These are phyloP conservation scores for Tragelaphus buxtoni DNA, from an alignment of 2,113 vertebrate genomes.

Conservation along the genomic window DNA sequence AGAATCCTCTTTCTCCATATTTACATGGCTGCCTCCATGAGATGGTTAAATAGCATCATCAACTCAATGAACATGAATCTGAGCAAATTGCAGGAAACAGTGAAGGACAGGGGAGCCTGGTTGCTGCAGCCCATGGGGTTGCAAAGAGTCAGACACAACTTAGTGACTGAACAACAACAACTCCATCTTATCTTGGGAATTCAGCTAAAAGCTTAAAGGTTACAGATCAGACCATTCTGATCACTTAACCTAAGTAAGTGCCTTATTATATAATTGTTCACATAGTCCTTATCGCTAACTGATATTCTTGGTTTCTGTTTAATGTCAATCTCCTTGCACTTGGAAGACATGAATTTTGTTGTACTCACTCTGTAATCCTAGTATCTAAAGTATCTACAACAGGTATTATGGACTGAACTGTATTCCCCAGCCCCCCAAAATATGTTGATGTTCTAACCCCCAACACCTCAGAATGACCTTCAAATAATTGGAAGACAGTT, in stretches of 20 bases:
- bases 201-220: not conserved
- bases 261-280: not conserved
- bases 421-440: not conserved
- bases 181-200: not conserved
- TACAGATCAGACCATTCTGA: not conserved
- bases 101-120: not conserved
- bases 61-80: not conserved
- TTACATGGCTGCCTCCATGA: not conserved
- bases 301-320: not conserved
- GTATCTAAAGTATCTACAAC: not conserved
- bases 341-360: not conserved
- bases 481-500: not conserved
- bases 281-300: not conserved
- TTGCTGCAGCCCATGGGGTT: not conserved
- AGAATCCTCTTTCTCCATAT: not conserved
- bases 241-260: not conserved
- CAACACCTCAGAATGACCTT: not conserved
- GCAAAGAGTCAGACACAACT: not conserved
- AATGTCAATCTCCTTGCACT: not conserved
- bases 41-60: not conserved
- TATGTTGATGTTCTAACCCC: not conserved
- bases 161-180: not conserved
- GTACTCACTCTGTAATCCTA: not conserved
- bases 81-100: not conserved
- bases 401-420: not conserved